Evolutionary conservation across 1,140 invertebrate genomes (phyloP).

Genomic region (Temnothorax nylanderi): DNA sequence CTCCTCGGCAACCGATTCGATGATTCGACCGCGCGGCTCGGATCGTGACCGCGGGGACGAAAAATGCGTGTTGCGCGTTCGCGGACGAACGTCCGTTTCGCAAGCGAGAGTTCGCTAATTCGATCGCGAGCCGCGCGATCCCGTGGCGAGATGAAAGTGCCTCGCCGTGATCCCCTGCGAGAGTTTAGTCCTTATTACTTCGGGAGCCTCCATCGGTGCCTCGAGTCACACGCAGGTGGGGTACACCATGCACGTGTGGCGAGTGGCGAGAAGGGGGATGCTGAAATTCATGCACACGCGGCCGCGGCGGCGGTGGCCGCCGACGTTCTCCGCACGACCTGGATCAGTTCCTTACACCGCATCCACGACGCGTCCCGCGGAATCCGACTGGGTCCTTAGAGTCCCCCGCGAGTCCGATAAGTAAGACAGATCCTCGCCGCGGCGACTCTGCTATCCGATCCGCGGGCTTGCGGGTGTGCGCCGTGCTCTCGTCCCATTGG

Average conservation of each 20-base stretch:
- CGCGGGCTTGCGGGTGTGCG: not conserved
- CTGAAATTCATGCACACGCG: constrained; percentile 63
- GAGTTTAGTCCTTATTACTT: constrained; percentile 52
- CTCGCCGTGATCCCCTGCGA: constrained; percentile 60
- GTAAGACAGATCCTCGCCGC: not conserved
- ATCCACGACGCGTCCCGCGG: constrained; percentile 55
- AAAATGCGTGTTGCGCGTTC: constrained; percentile 24
- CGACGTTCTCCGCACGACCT: constrained; percentile 80
- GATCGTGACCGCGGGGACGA: constrained; percentile 13
- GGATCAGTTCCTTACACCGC: constrained; percentile 78
- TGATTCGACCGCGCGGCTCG: not conserved
- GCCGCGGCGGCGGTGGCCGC: constrained; percentile 60
- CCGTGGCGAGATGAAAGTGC: constrained; percentile 71
- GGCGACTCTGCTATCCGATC: not conserved
- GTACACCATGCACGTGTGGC: constrained; percentile 62
- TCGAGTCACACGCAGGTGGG: constrained; percentile 73
- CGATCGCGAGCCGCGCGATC: constrained; percentile 9
- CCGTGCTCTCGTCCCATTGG: not conserved
- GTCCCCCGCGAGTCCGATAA: not conserved
- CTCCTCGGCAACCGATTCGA: not conserved
- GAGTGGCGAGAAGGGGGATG: constrained; percentile 74
- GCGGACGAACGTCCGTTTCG: constrained; percentile 1
- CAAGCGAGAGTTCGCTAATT: constrained; percentile 36
- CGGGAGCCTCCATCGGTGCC: constrained; percentile 47
- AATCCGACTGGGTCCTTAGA: constrained; percentile 5